These are phyloP conservation scores for Aphidoletes aphidimyza DNA, from an alignment of 2,888 invertebrate species.

Conservation along the genomic window DNA sequence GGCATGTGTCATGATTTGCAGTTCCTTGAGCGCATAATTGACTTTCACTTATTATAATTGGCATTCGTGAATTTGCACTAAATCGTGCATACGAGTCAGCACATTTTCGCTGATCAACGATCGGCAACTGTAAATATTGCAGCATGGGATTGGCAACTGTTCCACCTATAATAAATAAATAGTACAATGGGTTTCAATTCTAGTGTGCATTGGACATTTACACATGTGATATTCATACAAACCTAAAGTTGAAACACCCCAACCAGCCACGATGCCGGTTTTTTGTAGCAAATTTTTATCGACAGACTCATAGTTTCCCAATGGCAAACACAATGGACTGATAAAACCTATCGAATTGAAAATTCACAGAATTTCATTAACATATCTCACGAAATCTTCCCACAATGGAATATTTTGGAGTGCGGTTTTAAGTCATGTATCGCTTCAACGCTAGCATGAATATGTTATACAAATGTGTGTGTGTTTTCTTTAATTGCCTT, in stretches of 20 bases:
- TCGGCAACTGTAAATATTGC: conserved; percentile 66
- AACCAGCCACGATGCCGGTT: conserved; percentile 76
- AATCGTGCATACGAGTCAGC: conserved; percentile 64
- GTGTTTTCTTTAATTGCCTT: too few species aligned
- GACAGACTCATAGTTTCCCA: conserved; percentile 60
- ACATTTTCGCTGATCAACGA: conserved; percentile 65
- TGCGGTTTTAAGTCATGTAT: too few species aligned
- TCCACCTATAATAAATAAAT: conserved; percentile 56
- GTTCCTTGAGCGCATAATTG: conserved; percentile 66
- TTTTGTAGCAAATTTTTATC: conserved; percentile 66
- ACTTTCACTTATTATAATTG: conserved; percentile 64
- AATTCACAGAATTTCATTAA: conserved; percentile 10
- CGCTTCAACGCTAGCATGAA: too few species aligned
- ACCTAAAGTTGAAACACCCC: conserved; percentile 77
- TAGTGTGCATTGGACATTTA: too few species aligned
- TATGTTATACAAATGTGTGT: too few species aligned
- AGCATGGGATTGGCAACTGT: conserved; percentile 61
- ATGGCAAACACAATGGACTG: conserved; percentile 69
- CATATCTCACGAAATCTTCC: background rate
- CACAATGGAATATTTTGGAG: too few species aligned
- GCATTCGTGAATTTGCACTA: conserved; percentile 65
- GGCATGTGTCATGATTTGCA: conserved; percentile 65
- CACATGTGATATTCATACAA: background rate
- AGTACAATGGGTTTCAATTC: conserved; percentile 45
- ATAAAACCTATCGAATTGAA: conserved; percentile 61